These are phyloP conservation scores for Diadema setosum DNA, from an alignment of 35 echinoderm and acorn worm genomes.

Conservation along the genomic window DNA sequence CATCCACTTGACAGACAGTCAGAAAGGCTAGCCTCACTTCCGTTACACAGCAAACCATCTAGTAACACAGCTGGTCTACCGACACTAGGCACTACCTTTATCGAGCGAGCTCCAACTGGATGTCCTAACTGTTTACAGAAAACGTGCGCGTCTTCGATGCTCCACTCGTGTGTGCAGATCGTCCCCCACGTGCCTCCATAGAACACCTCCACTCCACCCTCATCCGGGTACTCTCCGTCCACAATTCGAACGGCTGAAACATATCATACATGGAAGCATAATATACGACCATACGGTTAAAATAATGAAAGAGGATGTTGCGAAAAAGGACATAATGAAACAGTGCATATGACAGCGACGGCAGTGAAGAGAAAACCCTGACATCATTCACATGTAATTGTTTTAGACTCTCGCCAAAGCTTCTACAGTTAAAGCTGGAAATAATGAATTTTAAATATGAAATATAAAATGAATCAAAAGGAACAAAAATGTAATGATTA, in stretches of 20 bases:
- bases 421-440: no score
- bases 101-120: background rate
- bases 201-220: constrained; percentile 28
- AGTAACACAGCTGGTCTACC: constrained; percentile 41
- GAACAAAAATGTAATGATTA: no score
- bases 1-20: constrained; percentile 50
- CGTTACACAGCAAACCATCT: constrained; percentile 68
- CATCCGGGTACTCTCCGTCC: background rate
- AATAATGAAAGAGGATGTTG: no score
- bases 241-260: background rate
- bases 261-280: no score
- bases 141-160: background rate
- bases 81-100: background rate
- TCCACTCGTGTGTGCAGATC: constrained; percentile 3
- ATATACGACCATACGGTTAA: no score
- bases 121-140: constrained; percentile 10
- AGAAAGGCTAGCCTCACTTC: constrained; percentile 41
- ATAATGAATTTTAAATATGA: no score
- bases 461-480: no score
- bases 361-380: no score
- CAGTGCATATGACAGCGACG: no score
- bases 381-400: no score
- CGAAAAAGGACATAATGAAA: no score
- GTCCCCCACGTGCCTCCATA: background rate
- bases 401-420: no score